phyloP scores from a whole-genome alignment of 2,888 invertebrate species.

The Alitta virens region DNA sequence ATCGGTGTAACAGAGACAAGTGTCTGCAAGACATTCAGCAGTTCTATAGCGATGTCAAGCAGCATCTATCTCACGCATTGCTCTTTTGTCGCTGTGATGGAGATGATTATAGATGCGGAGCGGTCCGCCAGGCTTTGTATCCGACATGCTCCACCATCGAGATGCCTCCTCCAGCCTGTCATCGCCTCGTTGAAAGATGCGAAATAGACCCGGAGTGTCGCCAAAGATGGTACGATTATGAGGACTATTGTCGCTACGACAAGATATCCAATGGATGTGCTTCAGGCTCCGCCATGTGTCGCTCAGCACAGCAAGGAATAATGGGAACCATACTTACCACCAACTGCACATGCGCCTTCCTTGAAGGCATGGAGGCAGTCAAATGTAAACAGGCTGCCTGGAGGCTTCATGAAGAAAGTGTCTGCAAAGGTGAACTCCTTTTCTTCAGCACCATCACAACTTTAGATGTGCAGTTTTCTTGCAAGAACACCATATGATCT shows the following conservation, averaged over 20 bases:
- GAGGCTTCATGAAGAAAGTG: conserved; percentile 19
- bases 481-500: too few relatives aligned
- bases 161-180: conserved; percentile 81
- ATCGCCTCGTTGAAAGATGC: conserved; percentile 79
- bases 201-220: conserved; percentile 81
- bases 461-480: too few relatives aligned
- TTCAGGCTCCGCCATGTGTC: conserved; percentile 79
- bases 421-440: conserved; percentile 19
- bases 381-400: conserved; percentile 15
- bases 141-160: conserved; percentile 80
- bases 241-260: conserved; percentile 88
- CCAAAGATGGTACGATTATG: conserved; percentile 79
- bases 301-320: conserved; percentile 81
- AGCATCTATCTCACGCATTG: conserved; percentile 18
- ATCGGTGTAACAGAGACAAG: conserved; percentile 12
- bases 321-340: conserved; percentile 85
- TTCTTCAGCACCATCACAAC: too few relatives aligned
- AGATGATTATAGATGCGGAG: conserved; percentile 77
- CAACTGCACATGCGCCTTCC: conserved; percentile 77
- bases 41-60: conserved; percentile 20
- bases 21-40: conserved; percentile 17
- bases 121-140: conserved; percentile 85
- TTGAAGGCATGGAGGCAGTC: conserved; percentile 5
- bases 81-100: conserved; percentile 26
- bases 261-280: conserved; percentile 86